phyloP scores from a whole-genome alignment of 2,888 invertebrate genomes.

The Drosophila tanythrix region DNA sequence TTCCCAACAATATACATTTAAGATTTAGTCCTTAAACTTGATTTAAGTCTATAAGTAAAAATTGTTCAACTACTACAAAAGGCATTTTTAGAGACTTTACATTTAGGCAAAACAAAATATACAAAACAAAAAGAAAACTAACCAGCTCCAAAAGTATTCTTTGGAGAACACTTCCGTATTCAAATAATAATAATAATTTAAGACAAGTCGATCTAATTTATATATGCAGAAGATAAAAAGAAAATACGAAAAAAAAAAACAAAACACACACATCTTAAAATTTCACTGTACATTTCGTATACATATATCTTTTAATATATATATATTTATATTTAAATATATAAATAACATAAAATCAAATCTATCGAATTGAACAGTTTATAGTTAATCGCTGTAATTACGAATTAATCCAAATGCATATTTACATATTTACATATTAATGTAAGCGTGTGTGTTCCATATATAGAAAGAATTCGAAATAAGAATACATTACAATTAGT shows the following conservation, averaged over 20 bases:
- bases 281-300: conserved; percentile 50
- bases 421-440: conserved; percentile 40
- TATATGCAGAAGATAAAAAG: conserved; percentile 38
- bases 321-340: conserved; percentile 6
- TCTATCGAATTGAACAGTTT: conserved; percentile 47
- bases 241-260: conserved; percentile 11
- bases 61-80: conserved; percentile 41
- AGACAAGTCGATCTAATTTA: conserved; percentile 63
- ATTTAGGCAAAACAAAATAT: conserved; percentile 17
- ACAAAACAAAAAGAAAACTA: conserved; percentile 27
- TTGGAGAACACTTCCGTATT: conserved; percentile 54
- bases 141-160: conserved; percentile 19
- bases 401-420: conserved; percentile 28
- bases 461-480: conserved; percentile 34
- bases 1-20: conserved; percentile 56
- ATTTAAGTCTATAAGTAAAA: conserved; percentile 20
- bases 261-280: conserved; percentile 11
- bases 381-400: conserved; percentile 49
- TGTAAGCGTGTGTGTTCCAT: conserved; percentile 52
- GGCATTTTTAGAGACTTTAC: conserved; percentile 53
- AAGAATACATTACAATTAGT: conserved; percentile 1
- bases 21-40: conserved; percentile 30
- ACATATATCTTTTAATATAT: conserved; percentile 10
- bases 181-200: conserved; percentile 37
- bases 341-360: conserved; percentile 28